A percentile compares a stretch with the other conserved stretches of the same genome.
Conservation (phyloP, 2,797 vertebrate species). For the Alfaro cultratus region DNA sequence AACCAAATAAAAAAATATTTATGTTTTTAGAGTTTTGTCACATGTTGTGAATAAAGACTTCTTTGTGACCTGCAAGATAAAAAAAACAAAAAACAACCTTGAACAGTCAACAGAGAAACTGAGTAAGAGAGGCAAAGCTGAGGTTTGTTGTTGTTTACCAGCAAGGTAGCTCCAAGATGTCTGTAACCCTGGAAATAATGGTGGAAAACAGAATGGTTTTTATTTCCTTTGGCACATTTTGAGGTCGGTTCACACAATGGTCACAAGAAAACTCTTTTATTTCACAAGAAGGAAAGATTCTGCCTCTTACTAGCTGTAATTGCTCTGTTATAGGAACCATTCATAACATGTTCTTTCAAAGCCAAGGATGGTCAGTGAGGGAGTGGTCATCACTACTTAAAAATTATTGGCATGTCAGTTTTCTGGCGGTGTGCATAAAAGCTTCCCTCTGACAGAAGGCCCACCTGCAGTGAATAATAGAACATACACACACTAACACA, state of each 20-base stretch:
- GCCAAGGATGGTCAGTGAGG: constrained; percentile 19
- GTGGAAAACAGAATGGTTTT: constrained; percentile 53
- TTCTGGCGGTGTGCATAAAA: constrained; percentile 58
- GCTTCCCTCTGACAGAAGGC: constrained; percentile 65
- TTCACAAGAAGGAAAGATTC: constrained; percentile 45
- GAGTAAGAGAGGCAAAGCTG: neutral
- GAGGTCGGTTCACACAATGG: constrained; percentile 28
- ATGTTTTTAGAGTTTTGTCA: neutral
- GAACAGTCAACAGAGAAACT: neutral
- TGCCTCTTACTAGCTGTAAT: constrained; percentile 51
- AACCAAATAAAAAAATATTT: neutral
- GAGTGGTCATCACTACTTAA: constrained; percentile 29
- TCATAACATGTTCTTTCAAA: constrained; percentile 14
- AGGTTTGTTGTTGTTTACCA: constrained; percentile 21
- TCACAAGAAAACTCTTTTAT: constrained; percentile 40
- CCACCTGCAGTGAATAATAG: constrained; percentile 85
- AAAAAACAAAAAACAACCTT: neutral
- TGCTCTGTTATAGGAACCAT: constrained; percentile 65
- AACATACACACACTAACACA: constrained; percentile 31
- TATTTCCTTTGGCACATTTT: constrained; percentile 57
- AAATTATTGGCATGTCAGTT: constrained; percentile 58
- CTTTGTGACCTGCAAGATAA: neutral
- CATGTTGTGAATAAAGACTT: neutral
- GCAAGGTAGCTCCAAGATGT: constrained; percentile 23
- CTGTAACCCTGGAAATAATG: constrained; percentile 59